Conservation (phyloP, 2,797 vertebrate genomes). For the Microcaecilia unicolor region DNA sequence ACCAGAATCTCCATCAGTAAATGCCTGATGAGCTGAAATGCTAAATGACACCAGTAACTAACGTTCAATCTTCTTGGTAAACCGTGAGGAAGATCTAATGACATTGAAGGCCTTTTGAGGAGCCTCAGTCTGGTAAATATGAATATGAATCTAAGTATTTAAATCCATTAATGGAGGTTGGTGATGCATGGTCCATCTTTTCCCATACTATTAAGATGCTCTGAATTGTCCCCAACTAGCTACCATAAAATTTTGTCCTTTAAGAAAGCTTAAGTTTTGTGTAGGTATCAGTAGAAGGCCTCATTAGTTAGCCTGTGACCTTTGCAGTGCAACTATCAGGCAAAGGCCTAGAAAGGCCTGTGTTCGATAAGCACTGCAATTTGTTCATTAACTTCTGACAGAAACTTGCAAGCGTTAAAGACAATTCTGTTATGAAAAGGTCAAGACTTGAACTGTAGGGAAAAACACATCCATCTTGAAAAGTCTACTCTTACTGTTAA, state of each 20-base stretch:
- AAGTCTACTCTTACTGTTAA: conserved; percentile 28
- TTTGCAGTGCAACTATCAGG: conserved; percentile 50
- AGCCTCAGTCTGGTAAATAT: conserved; percentile 46
- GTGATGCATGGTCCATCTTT: conserved; percentile 41
- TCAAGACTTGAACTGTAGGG: conserved; percentile 33
- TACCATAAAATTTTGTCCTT: conserved; percentile 50
- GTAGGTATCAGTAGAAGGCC: conserved; percentile 45
- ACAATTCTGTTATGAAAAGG: conserved; percentile 50
- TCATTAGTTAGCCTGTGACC: conserved; percentile 55
- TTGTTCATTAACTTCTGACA: conserved; percentile 57
- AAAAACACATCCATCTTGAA: conserved; percentile 31
- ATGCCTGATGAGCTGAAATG: conserved; percentile 32
- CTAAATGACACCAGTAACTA: conserved; percentile 34
- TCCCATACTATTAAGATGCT: conserved; percentile 38
- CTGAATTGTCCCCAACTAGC: conserved; percentile 46
- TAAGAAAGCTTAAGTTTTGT: conserved; percentile 42
- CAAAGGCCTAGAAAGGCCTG: conserved; percentile 35
- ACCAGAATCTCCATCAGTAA: conserved; percentile 32
- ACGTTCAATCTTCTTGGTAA: conserved; percentile 34
- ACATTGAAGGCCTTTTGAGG: conserved; percentile 36
- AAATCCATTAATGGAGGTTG: conserved; percentile 42
- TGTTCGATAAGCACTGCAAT: conserved; percentile 55
- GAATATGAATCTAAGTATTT: conserved; percentile 41
- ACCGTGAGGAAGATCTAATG: conserved; percentile 45
- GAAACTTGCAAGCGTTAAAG: conserved; percentile 52